Base-by-base conservation (phyloP, 2,888 invertebrate genomes). In the Philereme transversata region DNA sequence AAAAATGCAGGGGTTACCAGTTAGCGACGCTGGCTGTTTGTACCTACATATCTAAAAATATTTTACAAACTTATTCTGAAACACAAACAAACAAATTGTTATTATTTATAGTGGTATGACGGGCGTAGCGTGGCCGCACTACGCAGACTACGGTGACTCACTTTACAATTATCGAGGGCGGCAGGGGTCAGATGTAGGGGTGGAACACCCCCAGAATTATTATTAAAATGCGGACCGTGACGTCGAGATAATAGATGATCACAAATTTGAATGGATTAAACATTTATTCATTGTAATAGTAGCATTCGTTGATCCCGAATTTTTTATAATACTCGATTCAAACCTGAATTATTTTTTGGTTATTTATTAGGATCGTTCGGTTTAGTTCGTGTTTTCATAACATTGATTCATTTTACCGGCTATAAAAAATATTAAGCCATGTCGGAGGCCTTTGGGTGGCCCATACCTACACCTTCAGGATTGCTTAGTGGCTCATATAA, bases 151-250 rank as follows among this genome's bases (percentile, higher is more conserved):
- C 70, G 69, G 77, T 84, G 84, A 85, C 75, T 85, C 85, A 85
- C 79, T 70, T 77, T 71, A 76, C 78, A 81, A 81, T 81, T 76
- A 84, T 82, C 73, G 77, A 76, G 77, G 77, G 77, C 69, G 74
- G 71, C 69, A 52, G 74, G 73, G 79, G 80, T 78, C 83, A 78
- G 69, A 65, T 68, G 64, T 53, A 62, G 74, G 80, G 79, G 81
- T 76, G 77, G 67, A 49, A 65, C 69, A 72, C 77, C 81, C 81
- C 81, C 75, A 70, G 79, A 45, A 77, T 81, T 78, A 74, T 82
- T 86, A 84, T 85, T 86, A 81, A 84, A 87, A 87, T 86, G 82
- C 82, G 76, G 58, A 76, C 70, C 78, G 75, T 79, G 72, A 83
- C 78, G 76, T 67, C 70, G 71, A 74, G 73, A 77, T 82, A 80